phyloP scores from a whole-genome alignment of 2,888 invertebrate species.

The Megalurothrips usitatus region DNA sequence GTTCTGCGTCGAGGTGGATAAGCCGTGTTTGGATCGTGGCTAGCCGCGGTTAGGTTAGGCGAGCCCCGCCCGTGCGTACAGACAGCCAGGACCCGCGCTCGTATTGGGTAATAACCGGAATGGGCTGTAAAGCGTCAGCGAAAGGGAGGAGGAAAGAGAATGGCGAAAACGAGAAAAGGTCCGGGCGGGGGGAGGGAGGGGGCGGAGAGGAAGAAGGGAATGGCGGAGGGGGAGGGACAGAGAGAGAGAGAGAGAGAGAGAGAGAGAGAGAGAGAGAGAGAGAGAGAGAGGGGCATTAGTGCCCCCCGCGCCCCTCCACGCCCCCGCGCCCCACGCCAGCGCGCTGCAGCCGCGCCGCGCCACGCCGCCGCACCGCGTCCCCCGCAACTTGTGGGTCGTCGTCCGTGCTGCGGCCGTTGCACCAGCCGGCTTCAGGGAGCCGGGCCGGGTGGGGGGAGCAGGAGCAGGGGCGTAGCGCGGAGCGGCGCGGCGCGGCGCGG shows the following conservation, averaged over 20 bases:
- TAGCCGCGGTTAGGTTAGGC: too few relatives aligned
- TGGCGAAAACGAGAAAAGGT: neutral
- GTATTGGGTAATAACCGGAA: conserved; percentile 2
- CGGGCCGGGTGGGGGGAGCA: neutral
- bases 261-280: neutral
- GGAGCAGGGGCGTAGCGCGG: neutral
- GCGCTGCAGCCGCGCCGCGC: neutral
- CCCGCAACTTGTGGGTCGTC: conserved; percentile 25
- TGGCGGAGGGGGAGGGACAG: neutral
- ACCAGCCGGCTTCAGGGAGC: conserved; percentile 1
- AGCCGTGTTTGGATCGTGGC: too few relatives aligned
- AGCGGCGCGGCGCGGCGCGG: neutral
- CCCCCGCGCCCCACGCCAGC: neutral
- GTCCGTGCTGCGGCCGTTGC: conserved; percentile 21
- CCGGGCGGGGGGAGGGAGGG: neutral
- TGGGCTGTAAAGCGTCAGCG: neutral
- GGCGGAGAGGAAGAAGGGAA: neutral
- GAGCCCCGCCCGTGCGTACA: too few relatives aligned
- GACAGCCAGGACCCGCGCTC: too few relatives aligned
- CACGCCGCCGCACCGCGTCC: neutral
- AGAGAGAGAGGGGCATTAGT: neutral
- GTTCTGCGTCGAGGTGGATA: too few relatives aligned
- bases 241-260: neutral
- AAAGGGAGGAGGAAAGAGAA: neutral
- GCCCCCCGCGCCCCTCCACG: neutral